phyloP scores from a whole-genome alignment of 2,113 vertebrate genomes.

The Dromas ardeola region DNA sequence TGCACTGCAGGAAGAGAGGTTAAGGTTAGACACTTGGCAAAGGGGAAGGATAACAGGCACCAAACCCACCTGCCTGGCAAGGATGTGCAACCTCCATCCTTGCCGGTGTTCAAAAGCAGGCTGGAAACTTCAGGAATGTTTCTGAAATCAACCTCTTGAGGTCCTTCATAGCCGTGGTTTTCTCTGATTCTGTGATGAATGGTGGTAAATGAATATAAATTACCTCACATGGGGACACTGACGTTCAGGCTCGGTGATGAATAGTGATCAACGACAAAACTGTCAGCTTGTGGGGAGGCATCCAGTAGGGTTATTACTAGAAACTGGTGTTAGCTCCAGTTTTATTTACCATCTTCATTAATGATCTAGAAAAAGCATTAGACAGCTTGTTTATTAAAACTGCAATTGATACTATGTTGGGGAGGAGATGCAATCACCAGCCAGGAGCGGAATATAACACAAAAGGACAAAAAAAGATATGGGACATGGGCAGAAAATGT shows the following conservation, averaged over 20 bases:
- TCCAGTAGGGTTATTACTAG: constrained; percentile 58
- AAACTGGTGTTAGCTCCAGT: constrained; percentile 40
- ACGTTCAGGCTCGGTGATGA: constrained; percentile 26
- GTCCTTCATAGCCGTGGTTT: constrained; percentile 33
- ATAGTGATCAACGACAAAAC: constrained; percentile 54
- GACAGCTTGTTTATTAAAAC: constrained; percentile 43
- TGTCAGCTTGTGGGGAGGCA: constrained; percentile 47
- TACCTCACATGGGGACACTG: constrained; percentile 33
- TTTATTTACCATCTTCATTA: constrained; percentile 62
- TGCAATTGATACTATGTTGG: background rate
- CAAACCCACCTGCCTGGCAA: background rate
- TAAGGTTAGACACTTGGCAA: background rate
- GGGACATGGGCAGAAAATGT: background rate
- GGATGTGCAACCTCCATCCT: background rate
- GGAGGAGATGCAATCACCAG: constrained; percentile 21
- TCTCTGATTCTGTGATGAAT: constrained; percentile 46
- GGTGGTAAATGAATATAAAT: constrained; percentile 63
- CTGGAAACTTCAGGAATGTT: constrained; percentile 22
- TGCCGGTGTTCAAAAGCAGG: background rate
- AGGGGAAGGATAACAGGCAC: background rate
- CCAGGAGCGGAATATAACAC: background rate
- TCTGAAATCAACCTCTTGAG: constrained; percentile 26
- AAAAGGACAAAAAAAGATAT: constrained; percentile 7
- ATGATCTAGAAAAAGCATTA: constrained; percentile 54
- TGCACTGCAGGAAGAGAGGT: background rate